phyloP scores from a whole-genome alignment of 1,140 invertebrate genomes.

The Wasmannia auropunctata region DNA sequence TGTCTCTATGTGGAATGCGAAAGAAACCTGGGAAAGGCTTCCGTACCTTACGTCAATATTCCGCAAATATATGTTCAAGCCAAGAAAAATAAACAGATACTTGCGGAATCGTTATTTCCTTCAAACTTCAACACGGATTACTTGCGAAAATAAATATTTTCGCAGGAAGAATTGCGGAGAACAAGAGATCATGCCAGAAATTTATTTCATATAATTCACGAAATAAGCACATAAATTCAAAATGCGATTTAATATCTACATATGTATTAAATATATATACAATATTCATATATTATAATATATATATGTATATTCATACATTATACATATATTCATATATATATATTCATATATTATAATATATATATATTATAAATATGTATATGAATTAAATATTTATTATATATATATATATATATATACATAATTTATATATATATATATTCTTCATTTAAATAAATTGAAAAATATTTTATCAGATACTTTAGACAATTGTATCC shows the following conservation, averaged over 20 bases:
- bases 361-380: no score
- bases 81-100: neutral
- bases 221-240: neutral
- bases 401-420: no score
- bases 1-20: slow-evolving; percentile 34
- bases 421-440: no score
- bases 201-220: neutral
- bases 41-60: neutral
- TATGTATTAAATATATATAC: neutral
- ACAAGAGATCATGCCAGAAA: neutral
- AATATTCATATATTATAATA: no score
- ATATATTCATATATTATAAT: no score
- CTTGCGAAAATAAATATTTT: neutral
- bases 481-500: neutral
- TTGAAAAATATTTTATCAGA: neutral
- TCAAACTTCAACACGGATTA: neutral
- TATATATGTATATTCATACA: no score
- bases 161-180: neutral
- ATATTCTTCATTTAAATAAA: neutral
- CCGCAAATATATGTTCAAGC: neutral
- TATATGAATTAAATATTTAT: no score
- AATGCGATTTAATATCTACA: neutral
- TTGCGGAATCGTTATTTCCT: neutral
- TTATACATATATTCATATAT: no score
- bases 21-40: neutral